Evolutionary conservation across 2,888 invertebrate species (phyloP).

Genomic region (Drosophila cognata): DNA sequence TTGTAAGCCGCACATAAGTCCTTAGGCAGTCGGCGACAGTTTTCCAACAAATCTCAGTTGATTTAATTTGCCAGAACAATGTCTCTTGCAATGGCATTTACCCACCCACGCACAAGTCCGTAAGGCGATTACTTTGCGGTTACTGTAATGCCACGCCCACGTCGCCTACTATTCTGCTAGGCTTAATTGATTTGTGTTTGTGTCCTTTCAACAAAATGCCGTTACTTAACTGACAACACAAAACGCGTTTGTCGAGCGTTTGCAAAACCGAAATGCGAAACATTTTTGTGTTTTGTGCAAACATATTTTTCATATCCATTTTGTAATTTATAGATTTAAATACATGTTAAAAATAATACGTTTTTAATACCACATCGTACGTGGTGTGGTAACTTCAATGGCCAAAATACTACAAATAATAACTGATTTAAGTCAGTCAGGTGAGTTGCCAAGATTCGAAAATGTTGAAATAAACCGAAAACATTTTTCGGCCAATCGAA

Average conservation of each 20-base stretch:
- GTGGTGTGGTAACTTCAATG: not conserved
- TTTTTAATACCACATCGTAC: not conserved
- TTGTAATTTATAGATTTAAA: not conserved
- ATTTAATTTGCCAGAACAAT: conserved; percentile 71
- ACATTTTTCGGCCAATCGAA: not conserved
- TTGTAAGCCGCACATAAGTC: conserved; percentile 34
- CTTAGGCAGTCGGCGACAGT: conserved; percentile 42
- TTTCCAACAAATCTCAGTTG: conserved; percentile 65
- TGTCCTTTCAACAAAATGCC: not conserved
- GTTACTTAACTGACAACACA: not conserved
- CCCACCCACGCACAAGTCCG: conserved; percentile 27
- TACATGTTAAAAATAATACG: not conserved
- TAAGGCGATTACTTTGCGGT: conserved; percentile 69
- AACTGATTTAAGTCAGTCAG: not conserved
- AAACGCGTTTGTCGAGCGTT: not conserved
- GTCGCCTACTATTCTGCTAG: conserved; percentile 14
- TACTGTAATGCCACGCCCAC: conserved; percentile 31
- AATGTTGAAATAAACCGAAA: not conserved
- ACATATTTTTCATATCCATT: not conserved
- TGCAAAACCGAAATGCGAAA: not conserved
- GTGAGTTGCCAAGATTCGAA: not conserved
- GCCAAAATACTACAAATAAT: not conserved
- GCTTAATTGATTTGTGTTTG: conserved; percentile 54
- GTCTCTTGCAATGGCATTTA: conserved; percentile 54
- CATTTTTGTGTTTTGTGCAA: not conserved